Base-by-base conservation (phyloP, 2,888 invertebrate species). In the Trissonchulus sp. region DNA sequence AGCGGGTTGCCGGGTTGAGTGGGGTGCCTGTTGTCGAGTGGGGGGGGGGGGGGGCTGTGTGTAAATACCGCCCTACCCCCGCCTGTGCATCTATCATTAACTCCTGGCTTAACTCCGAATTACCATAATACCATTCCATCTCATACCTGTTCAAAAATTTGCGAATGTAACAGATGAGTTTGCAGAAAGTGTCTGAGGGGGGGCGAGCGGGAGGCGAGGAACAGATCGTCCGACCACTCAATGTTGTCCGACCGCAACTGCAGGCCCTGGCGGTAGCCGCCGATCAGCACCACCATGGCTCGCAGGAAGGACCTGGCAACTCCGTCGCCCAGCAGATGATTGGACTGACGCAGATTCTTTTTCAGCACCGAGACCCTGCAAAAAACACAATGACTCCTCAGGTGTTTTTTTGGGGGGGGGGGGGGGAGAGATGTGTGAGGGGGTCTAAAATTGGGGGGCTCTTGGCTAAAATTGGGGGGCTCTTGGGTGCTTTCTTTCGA, bases 201-300 rank as follows among this genome's bases (percentile, higher is more conserved):
- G 78, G 89, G 84, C 1, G 93, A 92, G 77, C 95, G 89, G 48
- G 93, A 92, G 84, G 91, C 91, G 62, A 96, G 90, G 85, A 97
- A 97, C 80, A 91, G 90, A 78, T 94, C 92, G 73, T 90, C 89
- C 85, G 92, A 91, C 84, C 95, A 96, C 8, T 92, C 93, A 76
- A 93, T 93, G 80, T 89, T 88, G 80, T 91, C 89, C 79, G 89
- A 89, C 79, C 74, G 77, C 74, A 86, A 84, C 76, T 90, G 90
- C 68, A 96, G 89, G 36, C 94, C 95, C 85, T 95, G 94, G 78
- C 93, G 88, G 85, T 95, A 95, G 78, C 94, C 93, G 69, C 97
- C 97, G 81, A 98, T 97, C 75, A 98, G 88, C 85, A 93, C 91
- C 18, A 97, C 97, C 79, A 97, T 88, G 15, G 95, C 92, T 77